A percentile compares a stretch with the other conserved stretches of the same genome.
phyloP scores from a whole-genome alignment of 2,797 vertebrate genomes.

The Clarias pachynema region DNA sequence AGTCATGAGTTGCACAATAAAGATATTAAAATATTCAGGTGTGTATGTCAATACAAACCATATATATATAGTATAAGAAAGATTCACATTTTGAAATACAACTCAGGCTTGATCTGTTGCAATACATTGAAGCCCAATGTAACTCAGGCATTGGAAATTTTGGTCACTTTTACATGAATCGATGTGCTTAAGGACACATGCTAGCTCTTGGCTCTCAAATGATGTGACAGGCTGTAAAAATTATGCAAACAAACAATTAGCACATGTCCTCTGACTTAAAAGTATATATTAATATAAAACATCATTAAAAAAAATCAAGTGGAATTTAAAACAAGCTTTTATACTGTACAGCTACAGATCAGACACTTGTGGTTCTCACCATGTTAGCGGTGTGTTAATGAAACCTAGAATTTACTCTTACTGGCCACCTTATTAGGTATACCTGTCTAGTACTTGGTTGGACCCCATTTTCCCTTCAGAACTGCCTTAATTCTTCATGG shows the following conservation, averaged over 20 bases:
- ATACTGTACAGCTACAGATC: slow-evolving; percentile 17
- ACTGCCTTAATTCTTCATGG: too few relatives aligned
- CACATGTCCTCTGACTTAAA: slow-evolving; percentile 29
- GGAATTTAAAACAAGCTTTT: slow-evolving; percentile 25
- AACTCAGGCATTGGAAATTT: slow-evolving; percentile 36
- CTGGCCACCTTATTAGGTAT: too few relatives aligned
- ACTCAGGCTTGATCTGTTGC: slow-evolving; percentile 43
- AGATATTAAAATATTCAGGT: slow-evolving; percentile 53
- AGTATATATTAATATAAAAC: slow-evolving; percentile 26
- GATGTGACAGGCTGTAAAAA: slow-evolving; percentile 23
- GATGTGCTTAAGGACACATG: slow-evolving; percentile 35
- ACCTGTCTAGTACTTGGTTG: too few relatives aligned
- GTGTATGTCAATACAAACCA: slow-evolving; percentile 59
- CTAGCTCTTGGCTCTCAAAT: slow-evolving; percentile 1
- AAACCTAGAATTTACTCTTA: slow-evolving; percentile 24
- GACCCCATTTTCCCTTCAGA: too few relatives aligned
- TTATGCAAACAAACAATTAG: slow-evolving; percentile 25
- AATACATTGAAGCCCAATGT: neutral
- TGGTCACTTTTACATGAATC: slow-evolving; percentile 50
- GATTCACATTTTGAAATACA: slow-evolving; percentile 57
- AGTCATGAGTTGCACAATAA: slow-evolving; percentile 43
- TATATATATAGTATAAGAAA: slow-evolving; percentile 48
- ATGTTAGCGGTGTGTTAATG: slow-evolving; percentile 36
- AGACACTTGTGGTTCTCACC: slow-evolving; percentile 12
- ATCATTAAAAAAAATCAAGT: slow-evolving; percentile 11